Evolutionary conservation across 1,140 invertebrate genomes (phyloP), one percentile per base, ranked within the genome.

Genomic region (Holcopasites calliopsidis): DNA sequence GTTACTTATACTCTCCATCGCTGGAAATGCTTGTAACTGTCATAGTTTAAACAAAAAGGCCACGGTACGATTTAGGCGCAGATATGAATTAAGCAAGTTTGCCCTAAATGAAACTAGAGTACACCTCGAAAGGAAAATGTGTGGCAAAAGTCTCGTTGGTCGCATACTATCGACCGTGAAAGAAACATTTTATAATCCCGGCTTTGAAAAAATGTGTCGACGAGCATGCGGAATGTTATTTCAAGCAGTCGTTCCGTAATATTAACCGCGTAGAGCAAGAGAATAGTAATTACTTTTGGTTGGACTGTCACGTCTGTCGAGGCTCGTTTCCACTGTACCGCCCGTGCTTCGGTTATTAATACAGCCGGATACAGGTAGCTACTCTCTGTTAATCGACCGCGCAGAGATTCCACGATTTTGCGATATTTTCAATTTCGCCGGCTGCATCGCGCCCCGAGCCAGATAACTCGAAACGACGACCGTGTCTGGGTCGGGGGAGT

Each of bases 231-330:
- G 52, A 58, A 68, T n/a, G 64, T 68, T 75, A 69, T 81, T 80
- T 80, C 79, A 76, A 49, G 66, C 61, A 47, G 75, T 13, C 62
- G 68, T 76, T 72, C 76, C 47, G 57, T 81, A 55, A 35, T 82
- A 82, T 78, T 83, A 83, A 83, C 58, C 68, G 65, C 35, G 70
- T 31, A 26, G 79, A 75, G 78, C 80, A 82, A 82, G 79, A 83
- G 81, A 70, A 33, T 65, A 74, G 76, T 83, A 83, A 83, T 83
- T 83, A 82, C 81, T 83, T 82, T 82, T 83, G 70, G 81, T 50
- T 64, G 62, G 66, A 78, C 76, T 78, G 79, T 82, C 79, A 71
- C 58, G 81, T 70, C 68, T 65, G 80, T 74, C 62, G 61, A 57
- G 60, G 35, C 55, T 54, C 70, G 28, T 13, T 64, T 68, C 62